Base-by-base conservation (phyloP, 2,888 invertebrate species). In the Cotesia congregata region DNA sequence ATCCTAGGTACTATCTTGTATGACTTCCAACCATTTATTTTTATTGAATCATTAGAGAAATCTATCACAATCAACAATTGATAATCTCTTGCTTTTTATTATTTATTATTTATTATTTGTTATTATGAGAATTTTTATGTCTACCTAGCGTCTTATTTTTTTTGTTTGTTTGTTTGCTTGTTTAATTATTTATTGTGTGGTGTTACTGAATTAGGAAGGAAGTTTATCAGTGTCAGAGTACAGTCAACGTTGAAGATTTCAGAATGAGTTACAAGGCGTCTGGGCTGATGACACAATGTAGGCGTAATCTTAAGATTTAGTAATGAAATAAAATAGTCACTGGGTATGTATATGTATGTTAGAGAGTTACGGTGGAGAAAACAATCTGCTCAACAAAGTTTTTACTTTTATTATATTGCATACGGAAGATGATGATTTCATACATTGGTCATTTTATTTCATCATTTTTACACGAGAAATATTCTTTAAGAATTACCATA, bases 31-130 rank as follows among this genome's bases (percentile, higher is more conserved):
- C 50, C 7, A 50, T 50, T 50, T 50, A 50, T 67, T 62, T 73
- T 62, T 72, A 72, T 62, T 9, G 68, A 68, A 39, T 68, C 68
- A 68, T 68, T 68, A 50, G 50, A 50, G 7, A 50, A 9, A 50
- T 50, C 50, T 50, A 50, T 50, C 50, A 50, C 12, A 12, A 50
- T 50, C 50, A 50, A 50, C 50, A 50, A 50, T 50, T 50, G 50
- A 50, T 50, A 50, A 50, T 50, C 50, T 12, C 7, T 12, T 12
- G 12, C 12, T 50, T 50, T 50, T 50, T 71, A 62, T 68, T 41
- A 7, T 30, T 30, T 1, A 20, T 20, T 50, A 50, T 9, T 50
- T 50, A 50, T 50, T 50, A 12, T 64, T 64, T 20, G 1, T 3
- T 30, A 30, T 30, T 30, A 30, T 4, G 30, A 30, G 3, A 30